Percentiles rank a stretch among this genome's conserved stretches.
Evolutionary conservation across 2,113 vertebrate genomes (phyloP).

Genomic region (Macquaria australasica): DNA sequence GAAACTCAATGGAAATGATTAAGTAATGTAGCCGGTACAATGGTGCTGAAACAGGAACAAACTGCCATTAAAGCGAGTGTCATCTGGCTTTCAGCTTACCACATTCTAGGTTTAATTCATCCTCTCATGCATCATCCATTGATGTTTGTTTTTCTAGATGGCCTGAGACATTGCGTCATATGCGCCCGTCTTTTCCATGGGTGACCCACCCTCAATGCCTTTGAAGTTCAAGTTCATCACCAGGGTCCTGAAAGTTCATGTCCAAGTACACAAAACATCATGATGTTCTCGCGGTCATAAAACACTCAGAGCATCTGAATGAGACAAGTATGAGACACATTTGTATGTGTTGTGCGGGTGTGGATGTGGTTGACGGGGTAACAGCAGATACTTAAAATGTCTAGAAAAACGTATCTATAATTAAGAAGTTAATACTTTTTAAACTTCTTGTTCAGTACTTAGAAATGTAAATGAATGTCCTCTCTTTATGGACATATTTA

Average conservation of each 20-base stretch:
- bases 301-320: slow-evolving; percentile 26
- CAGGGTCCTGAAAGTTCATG: slow-evolving; percentile 55
- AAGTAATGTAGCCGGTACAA: slow-evolving; percentile 14
- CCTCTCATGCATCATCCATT: slow-evolving; percentile 49
- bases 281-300: slow-evolving; percentile 36
- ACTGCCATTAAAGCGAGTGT: slow-evolving; percentile 48
- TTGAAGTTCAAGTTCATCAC: slow-evolving; percentile 70
- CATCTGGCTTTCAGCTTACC: slow-evolving; percentile 65
- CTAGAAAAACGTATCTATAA: background rate
- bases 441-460: background rate
- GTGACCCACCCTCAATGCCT: slow-evolving; percentile 40
- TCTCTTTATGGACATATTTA: background rate
- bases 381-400: background rate
- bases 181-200: slow-evolving; percentile 48
- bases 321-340: slow-evolving; percentile 28
- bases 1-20: slow-evolving; percentile 11
- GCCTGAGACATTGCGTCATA: slow-evolving; percentile 64
- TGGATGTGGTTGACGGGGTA: background rate
- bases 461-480: background rate
- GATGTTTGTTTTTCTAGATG: slow-evolving; percentile 69
- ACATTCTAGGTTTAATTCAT: slow-evolving; percentile 29
- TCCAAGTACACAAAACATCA: slow-evolving; percentile 50
- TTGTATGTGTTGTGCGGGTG: slow-evolving; percentile 24
- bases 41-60: slow-evolving; percentile 39
- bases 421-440: background rate